phyloP scores from a whole-genome alignment of 2,888 invertebrate species.

The Parascotia fuliginaria region DNA sequence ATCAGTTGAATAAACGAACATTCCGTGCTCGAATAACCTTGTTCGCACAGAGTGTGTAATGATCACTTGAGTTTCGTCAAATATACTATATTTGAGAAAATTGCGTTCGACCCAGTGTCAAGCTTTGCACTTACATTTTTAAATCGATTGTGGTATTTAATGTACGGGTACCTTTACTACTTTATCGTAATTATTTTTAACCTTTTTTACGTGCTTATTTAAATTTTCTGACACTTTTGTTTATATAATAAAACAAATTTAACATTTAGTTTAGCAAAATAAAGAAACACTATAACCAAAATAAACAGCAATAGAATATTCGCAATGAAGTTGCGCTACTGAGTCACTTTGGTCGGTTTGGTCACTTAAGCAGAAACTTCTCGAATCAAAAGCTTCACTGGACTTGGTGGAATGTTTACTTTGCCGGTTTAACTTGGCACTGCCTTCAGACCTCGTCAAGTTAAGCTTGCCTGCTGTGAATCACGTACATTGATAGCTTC shows the following conservation, averaged over 20 bases:
- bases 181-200: no score
- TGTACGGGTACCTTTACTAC: no score
- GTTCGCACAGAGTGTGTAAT: constrained; percentile 57
- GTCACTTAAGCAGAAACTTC: constrained; percentile 65
- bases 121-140: constrained; percentile 17
- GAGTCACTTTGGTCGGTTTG: constrained; percentile 45
- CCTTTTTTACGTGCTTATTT: no score
- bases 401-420: constrained; percentile 64
- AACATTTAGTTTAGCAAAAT: no score
- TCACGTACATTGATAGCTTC: constrained; percentile 13
- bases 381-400: constrained; percentile 66
- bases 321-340: constrained; percentile 43
- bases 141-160: constrained; percentile 16
- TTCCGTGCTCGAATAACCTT: constrained; percentile 62
- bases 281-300: no score
- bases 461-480: constrained; percentile 34
- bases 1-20: constrained; percentile 76
- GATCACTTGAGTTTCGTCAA: constrained; percentile 55
- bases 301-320: constrained; percentile 2
- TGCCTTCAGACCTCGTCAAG: constrained; percentile 51
- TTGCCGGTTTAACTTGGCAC: constrained; percentile 56
- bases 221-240: no score
- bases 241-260: no score
- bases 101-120: constrained; percentile 16
- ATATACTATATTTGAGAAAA: constrained; percentile 35